Percentiles rank a stretch among this genome's conserved stretches.
phyloP scores from a whole-genome alignment of 2,888 invertebrate genomes.

The Epinotia nisella region DNA sequence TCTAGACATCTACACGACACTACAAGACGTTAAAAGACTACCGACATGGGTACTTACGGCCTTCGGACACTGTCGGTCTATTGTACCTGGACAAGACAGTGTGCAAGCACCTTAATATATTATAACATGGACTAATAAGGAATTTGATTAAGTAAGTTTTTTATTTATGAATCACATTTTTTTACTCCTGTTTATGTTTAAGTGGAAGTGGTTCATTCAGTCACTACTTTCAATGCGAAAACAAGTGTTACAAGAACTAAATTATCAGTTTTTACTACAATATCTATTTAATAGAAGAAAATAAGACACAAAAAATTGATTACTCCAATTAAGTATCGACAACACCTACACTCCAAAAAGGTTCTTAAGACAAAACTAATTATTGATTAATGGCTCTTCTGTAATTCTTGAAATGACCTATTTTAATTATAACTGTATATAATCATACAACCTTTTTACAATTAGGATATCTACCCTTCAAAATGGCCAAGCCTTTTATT shows the following conservation, averaged over 20 bases:
- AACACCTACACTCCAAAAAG: slow-evolving; percentile 51
- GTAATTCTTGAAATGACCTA: background rate
- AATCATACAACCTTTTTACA: background rate
- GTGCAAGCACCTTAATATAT: slow-evolving; percentile 25
- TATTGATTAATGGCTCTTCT: slow-evolving; percentile 55
- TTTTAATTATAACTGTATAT: too few species aligned
- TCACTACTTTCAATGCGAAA: background rate
- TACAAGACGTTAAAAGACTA: slow-evolving; percentile 70
- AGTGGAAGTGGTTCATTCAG: too few species aligned
- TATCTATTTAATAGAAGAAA: slow-evolving; percentile 4
- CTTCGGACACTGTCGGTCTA: slow-evolving; percentile 49
- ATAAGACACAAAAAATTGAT: slow-evolving; percentile 46
- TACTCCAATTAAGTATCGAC: slow-evolving; percentile 50
- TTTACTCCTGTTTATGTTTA: background rate
- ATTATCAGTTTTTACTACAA: background rate
- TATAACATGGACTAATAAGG: slow-evolving; percentile 2
- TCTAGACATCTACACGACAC: slow-evolving; percentile 73
- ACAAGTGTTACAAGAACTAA: background rate
- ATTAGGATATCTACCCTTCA: background rate
- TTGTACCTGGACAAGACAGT: slow-evolving; percentile 50
- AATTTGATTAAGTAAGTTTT: background rate
- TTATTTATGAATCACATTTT: background rate
- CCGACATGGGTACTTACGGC: slow-evolving; percentile 54
- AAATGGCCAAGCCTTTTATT: slow-evolving; percentile 33
- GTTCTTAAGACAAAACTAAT: slow-evolving; percentile 52